Conservation (phyloP, 2,797 vertebrate species). For the Sphaeramia orbicularis region DNA sequence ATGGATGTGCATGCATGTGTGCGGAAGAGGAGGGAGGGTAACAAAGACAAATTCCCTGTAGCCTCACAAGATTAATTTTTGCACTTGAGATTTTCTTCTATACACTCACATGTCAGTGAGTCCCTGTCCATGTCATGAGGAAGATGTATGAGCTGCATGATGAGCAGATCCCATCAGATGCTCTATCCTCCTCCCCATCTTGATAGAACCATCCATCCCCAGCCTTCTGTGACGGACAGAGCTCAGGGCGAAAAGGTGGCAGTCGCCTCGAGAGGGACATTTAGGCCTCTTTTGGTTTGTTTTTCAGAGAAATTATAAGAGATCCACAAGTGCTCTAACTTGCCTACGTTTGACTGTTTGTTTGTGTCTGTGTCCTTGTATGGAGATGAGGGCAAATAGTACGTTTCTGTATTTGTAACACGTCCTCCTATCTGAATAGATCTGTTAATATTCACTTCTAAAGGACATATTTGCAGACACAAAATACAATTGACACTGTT, state of each 20-base stretch:
- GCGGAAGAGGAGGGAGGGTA: not conserved
- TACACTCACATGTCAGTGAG: slow-evolving; percentile 1
- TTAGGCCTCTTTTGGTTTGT: not conserved
- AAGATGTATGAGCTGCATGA: slow-evolving; percentile 31
- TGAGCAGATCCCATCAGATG: slow-evolving; percentile 27
- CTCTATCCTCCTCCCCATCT: not conserved
- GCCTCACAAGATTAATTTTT: slow-evolving; percentile 31
- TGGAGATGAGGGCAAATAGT: not conserved
- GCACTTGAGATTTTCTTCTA: slow-evolving; percentile 31
- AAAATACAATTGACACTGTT: too few species aligned
- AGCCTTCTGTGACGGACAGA: not conserved
- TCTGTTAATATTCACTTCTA: too few species aligned
- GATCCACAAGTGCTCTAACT: not conserved
- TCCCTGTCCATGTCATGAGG: slow-evolving; percentile 11
- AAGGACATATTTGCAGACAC: too few species aligned
- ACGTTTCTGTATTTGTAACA: too few species aligned
- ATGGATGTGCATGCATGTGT: not conserved
- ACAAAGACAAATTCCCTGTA: slow-evolving; percentile 25
- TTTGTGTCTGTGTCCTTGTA: not conserved
- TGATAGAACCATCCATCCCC: slow-evolving; percentile 4
- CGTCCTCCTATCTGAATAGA: too few species aligned
- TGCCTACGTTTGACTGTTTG: not conserved
- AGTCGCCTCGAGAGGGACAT: slow-evolving; percentile 3
- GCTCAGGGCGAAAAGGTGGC: slow-evolving; percentile 2
- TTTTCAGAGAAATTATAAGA: slow-evolving; percentile 5